Base-by-base conservation (phyloP, 2,888 invertebrate species). In the Limenitis camilla region DNA sequence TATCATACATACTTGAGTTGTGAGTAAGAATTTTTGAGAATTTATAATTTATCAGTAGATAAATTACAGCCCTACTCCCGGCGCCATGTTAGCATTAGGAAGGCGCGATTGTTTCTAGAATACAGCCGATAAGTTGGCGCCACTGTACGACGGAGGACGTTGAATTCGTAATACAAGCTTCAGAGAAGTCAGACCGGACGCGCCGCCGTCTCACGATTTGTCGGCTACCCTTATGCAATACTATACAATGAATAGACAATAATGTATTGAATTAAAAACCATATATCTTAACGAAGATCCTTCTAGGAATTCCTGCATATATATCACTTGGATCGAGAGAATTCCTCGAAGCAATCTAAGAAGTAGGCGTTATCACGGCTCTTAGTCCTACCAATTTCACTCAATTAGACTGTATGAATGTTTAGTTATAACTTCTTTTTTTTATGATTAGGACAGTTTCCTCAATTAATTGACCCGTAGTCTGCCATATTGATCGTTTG, bases 181-280 rank as follows among this genome's bases (percentile, higher is more conserved):
- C 74, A 65, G 51, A 63, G 74, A 71, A 72, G 56, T 56, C 61
- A 59, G 64, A 62, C 72, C 72, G 72, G 72, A 72, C 59, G 60
- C 60, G 57, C 30, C 53, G 49, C 49, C 44, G 50, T 40, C 53
- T 50, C 60, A 47, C 57, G 59, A 59, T 55, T 59, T 59, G 56
- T 53, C 47, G 51, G 51, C 53, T 52, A 53, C 57, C 55, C 56
- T 58, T 58, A 41, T 47, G 43, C 53, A 56, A 50, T 54, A 52
- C 43, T 49, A 44, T 42, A 43, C 42, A 52, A 54, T 59, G 52
- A 54, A 57, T 52, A 51, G 51, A 47, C 44, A 40, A 49, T 47
- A 39, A 33, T 19, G 19, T 36, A 41, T 41, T 49, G 35, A 35
- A 49, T 50, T 44, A 39, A 50, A 44, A 45, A 45, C 11, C 38